These are phyloP conservation scores for Parnassius mnemosyne DNA, from an alignment of 2,888 invertebrate genomes.

Conservation along the genomic window DNA sequence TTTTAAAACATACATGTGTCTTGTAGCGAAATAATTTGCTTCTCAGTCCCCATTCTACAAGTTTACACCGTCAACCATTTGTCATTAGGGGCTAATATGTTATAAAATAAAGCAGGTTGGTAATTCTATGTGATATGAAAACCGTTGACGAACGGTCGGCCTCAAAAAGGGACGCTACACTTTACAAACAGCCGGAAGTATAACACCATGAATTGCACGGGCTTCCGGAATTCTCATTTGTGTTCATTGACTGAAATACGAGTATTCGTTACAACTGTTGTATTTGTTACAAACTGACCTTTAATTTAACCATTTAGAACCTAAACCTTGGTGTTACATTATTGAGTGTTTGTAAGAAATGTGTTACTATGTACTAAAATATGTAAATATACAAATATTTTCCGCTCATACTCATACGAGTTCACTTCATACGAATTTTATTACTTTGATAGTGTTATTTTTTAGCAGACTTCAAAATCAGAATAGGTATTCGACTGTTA, in stretches of 20 bases:
- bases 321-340: no score
- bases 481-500: no score
- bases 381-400: no score
- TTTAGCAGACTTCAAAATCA: no score
- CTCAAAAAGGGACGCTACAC: constrained; percentile 53
- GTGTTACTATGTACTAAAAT: no score
- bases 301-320: constrained; percentile 4
- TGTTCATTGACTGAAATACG: constrained; percentile 25
- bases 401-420: no score
- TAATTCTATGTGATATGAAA: constrained; percentile 44
- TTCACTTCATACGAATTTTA: no score
- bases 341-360: no score
- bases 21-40: no score
- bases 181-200: constrained; percentile 50
- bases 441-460: no score
- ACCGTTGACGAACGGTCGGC: constrained; percentile 60
- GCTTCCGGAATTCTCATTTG: constrained; percentile 54
- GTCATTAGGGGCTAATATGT: constrained; percentile 36
- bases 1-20: neutral
- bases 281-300: constrained; percentile 17
- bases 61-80: constrained; percentile 34
- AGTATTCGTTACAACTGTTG: constrained; percentile 18
- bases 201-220: constrained; percentile 52
- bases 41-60: neutral
- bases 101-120: constrained; percentile 33